Percentiles rank a stretch among this genome's conserved stretches.
phyloP scores from a whole-genome alignment of 2,113 vertebrate genomes.

The Ia io region DNA sequence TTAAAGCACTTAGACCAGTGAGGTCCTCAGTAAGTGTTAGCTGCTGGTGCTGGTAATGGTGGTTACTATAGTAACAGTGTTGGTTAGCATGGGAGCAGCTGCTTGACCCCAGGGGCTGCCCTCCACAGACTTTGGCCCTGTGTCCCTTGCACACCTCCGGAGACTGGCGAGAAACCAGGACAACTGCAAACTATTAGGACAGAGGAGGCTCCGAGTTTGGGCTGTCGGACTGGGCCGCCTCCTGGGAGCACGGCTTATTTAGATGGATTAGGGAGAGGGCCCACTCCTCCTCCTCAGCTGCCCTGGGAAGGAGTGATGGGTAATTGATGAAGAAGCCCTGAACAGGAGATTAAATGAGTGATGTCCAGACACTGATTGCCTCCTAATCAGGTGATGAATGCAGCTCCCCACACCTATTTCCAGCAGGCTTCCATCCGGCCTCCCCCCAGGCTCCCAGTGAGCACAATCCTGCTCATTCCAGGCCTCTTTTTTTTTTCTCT shows the following conservation, averaged over 20 bases:
- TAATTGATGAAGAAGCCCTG: not conserved
- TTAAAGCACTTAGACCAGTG: not conserved
- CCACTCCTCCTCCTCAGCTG: not conserved
- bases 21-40: not conserved
- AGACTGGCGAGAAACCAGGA: constrained; percentile 62
- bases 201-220: constrained; percentile 30
- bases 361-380: not conserved
- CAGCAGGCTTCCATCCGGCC: not conserved
- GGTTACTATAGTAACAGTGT: accelerated
- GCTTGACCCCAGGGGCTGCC: not conserved
- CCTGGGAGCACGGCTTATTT: constrained; percentile 27
- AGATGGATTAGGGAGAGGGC: constrained; percentile 39
- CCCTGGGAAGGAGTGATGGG: not conserved
- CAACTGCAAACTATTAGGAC: not conserved
- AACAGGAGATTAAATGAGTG: not conserved
- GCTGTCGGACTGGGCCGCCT: not conserved
- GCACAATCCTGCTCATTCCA: not conserved
- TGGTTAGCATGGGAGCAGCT: not conserved
- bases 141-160: constrained; percentile 56
- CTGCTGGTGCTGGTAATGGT: accelerated
- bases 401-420: not conserved
- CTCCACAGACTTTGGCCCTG: constrained; percentile 48
- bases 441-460: accelerated
- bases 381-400: constrained; percentile 9
- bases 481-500: not conserved